These are phyloP conservation scores for Okamejei kenojei DNA, from an alignment of 2,797 vertebrate species.

Conservation along the genomic window DNA sequence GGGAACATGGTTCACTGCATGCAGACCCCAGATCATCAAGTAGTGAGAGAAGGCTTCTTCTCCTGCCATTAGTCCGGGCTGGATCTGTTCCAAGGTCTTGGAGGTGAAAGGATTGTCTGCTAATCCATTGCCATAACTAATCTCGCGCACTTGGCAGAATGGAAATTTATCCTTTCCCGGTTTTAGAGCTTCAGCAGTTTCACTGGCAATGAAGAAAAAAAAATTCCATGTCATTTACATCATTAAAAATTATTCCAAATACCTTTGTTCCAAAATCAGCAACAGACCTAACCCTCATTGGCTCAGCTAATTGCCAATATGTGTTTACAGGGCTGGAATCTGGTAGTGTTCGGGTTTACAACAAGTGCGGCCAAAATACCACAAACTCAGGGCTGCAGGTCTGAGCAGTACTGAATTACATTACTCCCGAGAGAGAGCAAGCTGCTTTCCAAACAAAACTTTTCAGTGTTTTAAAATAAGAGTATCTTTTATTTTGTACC, in stretches of 20 bases:
- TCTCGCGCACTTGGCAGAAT: background rate
- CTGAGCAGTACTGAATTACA: background rate
- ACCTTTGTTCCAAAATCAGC: background rate
- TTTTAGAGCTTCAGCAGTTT: background rate
- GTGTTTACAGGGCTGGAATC: background rate
- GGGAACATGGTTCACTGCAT: background rate
- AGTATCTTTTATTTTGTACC: background rate
- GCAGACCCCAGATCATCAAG: background rate
- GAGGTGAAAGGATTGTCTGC: slow-evolving; percentile 1
- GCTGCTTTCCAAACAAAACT: background rate
- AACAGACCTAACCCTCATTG: background rate
- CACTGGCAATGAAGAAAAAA: background rate
- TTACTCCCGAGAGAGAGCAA: background rate
- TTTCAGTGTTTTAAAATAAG: background rate
- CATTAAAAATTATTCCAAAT: background rate
- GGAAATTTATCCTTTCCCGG: background rate
- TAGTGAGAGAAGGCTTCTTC: background rate
- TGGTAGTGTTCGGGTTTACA: background rate
- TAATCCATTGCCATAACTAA: background rate
- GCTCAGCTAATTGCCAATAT: background rate
- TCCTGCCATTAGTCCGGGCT: background rate
- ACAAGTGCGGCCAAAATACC: background rate
- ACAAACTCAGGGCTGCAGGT: background rate
- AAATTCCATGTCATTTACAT: background rate
- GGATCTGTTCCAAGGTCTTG: background rate